Evolutionary conservation across 2,113 vertebrate genomes (phyloP).

Genomic region (Sapayoa aenigma): DNA sequence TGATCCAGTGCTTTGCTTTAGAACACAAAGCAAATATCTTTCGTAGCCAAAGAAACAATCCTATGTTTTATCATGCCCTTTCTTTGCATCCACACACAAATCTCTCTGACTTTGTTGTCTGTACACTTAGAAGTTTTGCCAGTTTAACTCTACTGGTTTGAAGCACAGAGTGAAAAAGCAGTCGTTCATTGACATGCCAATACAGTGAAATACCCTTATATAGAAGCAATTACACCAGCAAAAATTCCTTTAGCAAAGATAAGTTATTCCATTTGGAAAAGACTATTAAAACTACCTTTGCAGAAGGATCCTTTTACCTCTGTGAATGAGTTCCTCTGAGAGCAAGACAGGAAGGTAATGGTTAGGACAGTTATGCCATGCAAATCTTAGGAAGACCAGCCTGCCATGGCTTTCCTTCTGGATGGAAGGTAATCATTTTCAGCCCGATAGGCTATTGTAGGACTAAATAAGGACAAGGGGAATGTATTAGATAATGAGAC

Average conservation of each 20-base stretch:
- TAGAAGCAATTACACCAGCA: background rate
- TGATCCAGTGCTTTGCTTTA: background rate
- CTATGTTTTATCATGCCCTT: background rate
- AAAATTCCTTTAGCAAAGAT: background rate
- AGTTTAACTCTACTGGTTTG: background rate
- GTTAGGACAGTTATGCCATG: background rate
- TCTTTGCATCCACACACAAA: background rate
- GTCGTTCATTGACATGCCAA: background rate
- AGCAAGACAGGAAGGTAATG: background rate
- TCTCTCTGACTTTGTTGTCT: background rate
- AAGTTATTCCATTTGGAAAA: background rate
- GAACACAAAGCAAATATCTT: background rate
- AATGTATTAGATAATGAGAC: background rate
- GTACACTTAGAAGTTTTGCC: background rate
- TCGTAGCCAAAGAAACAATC: background rate
- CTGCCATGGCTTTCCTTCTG: background rate
- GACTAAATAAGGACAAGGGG: background rate
- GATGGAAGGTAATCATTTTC: background rate
- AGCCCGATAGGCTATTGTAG: background rate
- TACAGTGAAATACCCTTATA: background rate
- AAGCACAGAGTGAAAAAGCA: background rate
- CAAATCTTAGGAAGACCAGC: background rate
- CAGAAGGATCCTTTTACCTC: background rate
- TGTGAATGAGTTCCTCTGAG: background rate
- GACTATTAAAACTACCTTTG: background rate